Evolutionary conservation across 2,113 vertebrate species (phyloP).

Genomic region (Forbesichthys agassizii): DNA sequence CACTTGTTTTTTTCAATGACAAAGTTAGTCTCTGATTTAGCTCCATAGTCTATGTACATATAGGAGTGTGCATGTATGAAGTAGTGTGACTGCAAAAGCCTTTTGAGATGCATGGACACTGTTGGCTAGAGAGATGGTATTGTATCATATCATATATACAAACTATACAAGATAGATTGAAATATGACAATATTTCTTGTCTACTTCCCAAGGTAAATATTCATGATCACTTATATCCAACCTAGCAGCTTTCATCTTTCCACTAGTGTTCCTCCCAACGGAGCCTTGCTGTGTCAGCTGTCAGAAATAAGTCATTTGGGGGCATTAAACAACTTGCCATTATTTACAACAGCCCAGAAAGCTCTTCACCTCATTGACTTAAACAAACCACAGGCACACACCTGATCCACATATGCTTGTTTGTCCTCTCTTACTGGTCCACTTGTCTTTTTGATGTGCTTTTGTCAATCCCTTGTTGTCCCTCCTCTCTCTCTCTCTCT

Average conservation of each 20-base stretch:
- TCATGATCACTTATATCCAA: constrained; percentile 9
- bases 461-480: background rate
- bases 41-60: too few species aligned
- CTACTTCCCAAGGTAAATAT: constrained; percentile 33
- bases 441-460: constrained; percentile 48
- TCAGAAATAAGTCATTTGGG: constrained; percentile 65
- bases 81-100: too few species aligned
- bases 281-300: constrained; percentile 54
- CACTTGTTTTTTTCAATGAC: too few species aligned
- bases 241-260: constrained; percentile 43
- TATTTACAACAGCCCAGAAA: constrained; percentile 43
- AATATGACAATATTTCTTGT: constrained; percentile 1
- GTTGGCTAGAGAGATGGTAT: background rate
- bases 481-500: background rate
- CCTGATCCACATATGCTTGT: constrained; percentile 42
- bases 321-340: constrained; percentile 68
- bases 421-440: constrained; percentile 49
- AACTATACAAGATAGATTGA: background rate
- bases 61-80: too few species aligned
- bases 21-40: too few species aligned
- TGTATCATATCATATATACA: background rate
- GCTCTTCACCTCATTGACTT: constrained; percentile 24
- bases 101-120: background rate
- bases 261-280: constrained; percentile 25
- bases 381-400: constrained; percentile 32